phyloP scores from a whole-genome alignment of 2,113 vertebrate genomes.

The Microcebus griseorufus region DNA sequence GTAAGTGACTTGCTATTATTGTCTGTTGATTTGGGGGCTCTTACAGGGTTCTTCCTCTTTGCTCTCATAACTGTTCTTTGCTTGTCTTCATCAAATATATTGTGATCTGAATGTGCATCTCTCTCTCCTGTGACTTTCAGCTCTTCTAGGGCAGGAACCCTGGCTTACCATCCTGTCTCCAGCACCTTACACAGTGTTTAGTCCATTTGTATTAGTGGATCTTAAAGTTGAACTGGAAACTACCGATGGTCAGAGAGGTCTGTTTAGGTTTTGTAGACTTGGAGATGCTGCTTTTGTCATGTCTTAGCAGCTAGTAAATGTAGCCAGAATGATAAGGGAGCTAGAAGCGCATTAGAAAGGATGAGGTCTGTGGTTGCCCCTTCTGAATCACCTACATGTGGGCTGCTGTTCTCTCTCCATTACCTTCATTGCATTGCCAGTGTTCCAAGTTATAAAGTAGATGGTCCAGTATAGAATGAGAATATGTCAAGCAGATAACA shows the following conservation, averaged over 20 bases:
- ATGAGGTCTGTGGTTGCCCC: neutral
- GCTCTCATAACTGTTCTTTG: too few relatives aligned
- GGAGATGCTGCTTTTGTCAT: neutral
- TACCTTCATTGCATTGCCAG: neutral
- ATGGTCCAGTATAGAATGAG: too few relatives aligned
- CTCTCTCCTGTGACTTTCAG: neutral
- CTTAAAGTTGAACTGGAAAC: neutral
- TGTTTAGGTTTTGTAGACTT: neutral
- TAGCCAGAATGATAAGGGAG: too few relatives aligned
- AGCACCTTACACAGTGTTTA: rapidly evolving
- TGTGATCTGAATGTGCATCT: neutral
- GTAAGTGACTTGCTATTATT: neutral
- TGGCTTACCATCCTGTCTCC: rapidly evolving
- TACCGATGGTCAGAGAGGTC: rapidly evolving
- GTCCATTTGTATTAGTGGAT: neutral
- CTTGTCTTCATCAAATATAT: neutral
- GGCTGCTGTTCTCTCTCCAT: neutral
- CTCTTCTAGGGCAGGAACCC: neutral
- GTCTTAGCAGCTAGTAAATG: neutral
- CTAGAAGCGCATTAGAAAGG: neutral
- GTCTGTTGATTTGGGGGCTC: neutral
- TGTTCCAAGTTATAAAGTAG: neutral
- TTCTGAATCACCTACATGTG: too few relatives aligned
- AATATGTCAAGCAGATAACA: rapidly evolving
- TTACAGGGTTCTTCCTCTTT: neutral